These are phyloP conservation scores for Phrynosoma blainvillii DNA, from an alignment of 2,113 vertebrate species.

Conservation along the genomic window DNA sequence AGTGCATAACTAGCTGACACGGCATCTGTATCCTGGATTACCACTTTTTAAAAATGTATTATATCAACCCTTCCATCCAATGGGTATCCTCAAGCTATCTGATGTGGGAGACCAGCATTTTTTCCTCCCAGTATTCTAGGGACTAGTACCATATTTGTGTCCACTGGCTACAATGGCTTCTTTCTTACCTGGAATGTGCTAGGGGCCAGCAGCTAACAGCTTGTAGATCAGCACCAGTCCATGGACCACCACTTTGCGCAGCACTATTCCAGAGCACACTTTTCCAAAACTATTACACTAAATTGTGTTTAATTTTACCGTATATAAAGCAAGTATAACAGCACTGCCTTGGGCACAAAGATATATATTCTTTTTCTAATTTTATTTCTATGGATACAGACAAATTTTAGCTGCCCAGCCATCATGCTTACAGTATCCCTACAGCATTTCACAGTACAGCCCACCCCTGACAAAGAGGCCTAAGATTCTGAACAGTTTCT, in stretches of 20 bases:
- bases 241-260: too few relatives aligned
- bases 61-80: not conserved
- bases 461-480: not conserved
- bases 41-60: not conserved
- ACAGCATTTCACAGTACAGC: not conserved
- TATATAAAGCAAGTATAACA: not conserved
- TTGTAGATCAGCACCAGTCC: too few relatives aligned
- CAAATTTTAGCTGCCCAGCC: not conserved
- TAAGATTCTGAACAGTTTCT: not conserved
- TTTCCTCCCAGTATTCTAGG: too few relatives aligned
- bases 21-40: not conserved
- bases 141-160: too few relatives aligned
- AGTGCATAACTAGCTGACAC: not conserved
- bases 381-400: not conserved
- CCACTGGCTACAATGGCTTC: too few relatives aligned
- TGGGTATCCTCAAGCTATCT: not conserved
- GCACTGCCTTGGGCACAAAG: not conserved
- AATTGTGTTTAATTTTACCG: not conserved
- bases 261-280: not conserved
- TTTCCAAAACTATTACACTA: not conserved
- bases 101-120: too few relatives aligned
- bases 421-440: not conserved
- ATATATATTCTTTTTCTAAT: not conserved
- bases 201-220: too few relatives aligned
- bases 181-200: too few relatives aligned